Percentiles rank a stretch among this genome's conserved stretches.
Evolutionary conservation across 2,113 vertebrate species (phyloP).

Genomic region (Tragulus kanchil): DNA sequence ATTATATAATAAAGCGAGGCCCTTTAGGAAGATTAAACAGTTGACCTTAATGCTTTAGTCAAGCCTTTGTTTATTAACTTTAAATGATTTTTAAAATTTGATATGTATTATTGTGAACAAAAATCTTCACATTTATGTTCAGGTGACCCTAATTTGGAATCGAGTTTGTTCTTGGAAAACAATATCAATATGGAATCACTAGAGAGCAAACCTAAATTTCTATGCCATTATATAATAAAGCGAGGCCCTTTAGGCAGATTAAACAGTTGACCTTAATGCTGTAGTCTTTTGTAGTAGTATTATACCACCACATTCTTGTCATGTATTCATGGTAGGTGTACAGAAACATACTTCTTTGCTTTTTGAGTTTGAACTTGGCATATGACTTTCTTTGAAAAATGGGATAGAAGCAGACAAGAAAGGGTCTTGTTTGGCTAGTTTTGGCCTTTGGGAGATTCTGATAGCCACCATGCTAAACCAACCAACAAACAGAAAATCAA

Average conservation of each 20-base stretch:
- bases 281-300: neutral
- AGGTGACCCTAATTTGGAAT: neutral
- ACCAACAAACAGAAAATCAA: neutral
- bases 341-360: neutral
- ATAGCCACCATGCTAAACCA: neutral
- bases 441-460: neutral
- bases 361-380: neutral
- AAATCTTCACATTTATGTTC: constrained; percentile 14
- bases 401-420: neutral
- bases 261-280: neutral
- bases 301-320: neutral
- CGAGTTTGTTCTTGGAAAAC: neutral
- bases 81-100: too few relatives aligned
- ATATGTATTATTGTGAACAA: neutral
- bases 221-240: neutral
- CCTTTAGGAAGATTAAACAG: too few relatives aligned
- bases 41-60: neutral
- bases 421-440: neutral
- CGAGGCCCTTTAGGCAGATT: neutral
- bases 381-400: neutral
- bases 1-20: too few relatives aligned
- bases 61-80: too few relatives aligned
- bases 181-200: neutral
- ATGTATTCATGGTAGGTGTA: neutral
- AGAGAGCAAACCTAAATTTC: neutral